These are phyloP conservation scores for Pterostichus madidus DNA, from an alignment of 2,888 invertebrate species.

Conservation along the genomic window DNA sequence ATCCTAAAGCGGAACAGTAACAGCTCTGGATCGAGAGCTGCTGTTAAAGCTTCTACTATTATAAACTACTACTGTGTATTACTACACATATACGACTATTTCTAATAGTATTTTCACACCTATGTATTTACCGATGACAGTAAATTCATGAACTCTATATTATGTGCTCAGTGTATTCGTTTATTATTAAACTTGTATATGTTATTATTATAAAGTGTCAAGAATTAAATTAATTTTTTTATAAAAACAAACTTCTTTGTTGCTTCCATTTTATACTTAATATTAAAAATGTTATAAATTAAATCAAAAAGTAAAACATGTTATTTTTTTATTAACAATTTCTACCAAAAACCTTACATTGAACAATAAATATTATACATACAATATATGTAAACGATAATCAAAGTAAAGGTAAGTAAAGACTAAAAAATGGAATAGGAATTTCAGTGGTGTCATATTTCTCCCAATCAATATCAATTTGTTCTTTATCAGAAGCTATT, in stretches of 20 bases:
- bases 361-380: no score
- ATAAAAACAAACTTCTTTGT: constrained; percentile 5
- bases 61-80: constrained; percentile 41
- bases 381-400: neutral
- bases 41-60: constrained; percentile 5
- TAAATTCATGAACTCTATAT: constrained; percentile 48
- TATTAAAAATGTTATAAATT: no score
- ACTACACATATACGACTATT: constrained; percentile 19
- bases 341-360: no score
- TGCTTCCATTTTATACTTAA: neutral
- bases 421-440: constrained; percentile 29
- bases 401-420: neutral
- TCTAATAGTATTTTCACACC: constrained; percentile 54
- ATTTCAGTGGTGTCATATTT: neutral
- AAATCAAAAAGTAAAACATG: no score
- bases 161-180: constrained; percentile 61
- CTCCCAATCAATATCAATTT: neutral
- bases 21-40: neutral
- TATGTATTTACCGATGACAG: constrained; percentile 53
- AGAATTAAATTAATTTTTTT: constrained; percentile 54
- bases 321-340: no score
- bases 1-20: constrained; percentile 69
- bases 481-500: constrained; percentile 1
- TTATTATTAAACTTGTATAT: constrained; percentile 48
- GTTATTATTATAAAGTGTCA: constrained; percentile 30